Evolutionary conservation across 1,140 invertebrate genomes (phyloP), one percentile per base, ranked within the genome.

Genomic region (Plutomurus gul): DNA sequence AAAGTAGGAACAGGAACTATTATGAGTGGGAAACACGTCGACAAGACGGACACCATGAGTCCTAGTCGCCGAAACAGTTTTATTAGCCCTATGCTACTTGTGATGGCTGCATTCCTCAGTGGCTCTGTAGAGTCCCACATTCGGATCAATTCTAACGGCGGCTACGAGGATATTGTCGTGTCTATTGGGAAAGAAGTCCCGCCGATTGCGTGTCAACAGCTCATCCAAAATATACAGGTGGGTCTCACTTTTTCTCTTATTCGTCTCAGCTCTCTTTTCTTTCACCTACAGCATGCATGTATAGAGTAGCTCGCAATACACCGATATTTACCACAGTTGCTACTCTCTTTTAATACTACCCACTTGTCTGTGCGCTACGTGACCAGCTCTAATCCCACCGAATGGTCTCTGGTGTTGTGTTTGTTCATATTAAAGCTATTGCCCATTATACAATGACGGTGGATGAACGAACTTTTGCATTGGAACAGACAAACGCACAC

Each of bases 171-270:
- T 65, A 47, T 83, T 30, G 80, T 81, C 39, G 81, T 83, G 46
- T 76, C 78, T 46, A 80, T 83, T 43, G 72, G 76, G 1, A 80
- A 81, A 47, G 82, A 83, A 80, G 81, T 83, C 51, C 82, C 82
- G 8, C 82, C 82, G 33, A 83, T 83, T 43, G 81, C 81, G 51
- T 83, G 82, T 79, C 82, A 82, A 75, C 80, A 83, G 27, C 82
- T 83, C 70, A 78, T 83, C 39, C 80, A 82, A 75, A 82, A 83
- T 75, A 81, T 83, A 73, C 80, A 83, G 82, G 82, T 83, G 47
- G 33, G 82, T 78, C n/a, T 40, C 36, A 40, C 40, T 72, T n/a
- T 16, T 40, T 71, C 20, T 40, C 37, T 33, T 3, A 4, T 13
- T 11, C 18, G 33, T 70, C 11, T 33, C 33, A 46, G 16, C 20